Evolutionary conservation across 2,113 vertebrate species (phyloP), one percentile per base, ranked within the genome.

Genomic region (Anas platyrhynchos): DNA sequence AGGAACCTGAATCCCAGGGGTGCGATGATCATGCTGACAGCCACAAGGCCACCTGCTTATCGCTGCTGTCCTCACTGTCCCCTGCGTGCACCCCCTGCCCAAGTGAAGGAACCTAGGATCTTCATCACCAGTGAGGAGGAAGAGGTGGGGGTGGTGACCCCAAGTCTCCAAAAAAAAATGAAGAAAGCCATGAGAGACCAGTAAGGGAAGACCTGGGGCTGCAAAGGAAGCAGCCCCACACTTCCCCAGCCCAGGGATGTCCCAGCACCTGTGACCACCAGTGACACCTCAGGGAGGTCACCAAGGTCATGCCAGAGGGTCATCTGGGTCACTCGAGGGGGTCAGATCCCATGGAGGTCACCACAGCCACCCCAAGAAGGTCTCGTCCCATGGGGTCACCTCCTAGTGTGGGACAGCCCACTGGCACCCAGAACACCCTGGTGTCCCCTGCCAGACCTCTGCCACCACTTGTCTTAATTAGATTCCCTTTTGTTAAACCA

Each of bases 41-140:
- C n/a, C 68, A 7, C 34, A 36, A 69, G 11, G 11, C 29, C 36
- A 88, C 16, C 17, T 41, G 26, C 62, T 38, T 65, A 9, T 29
- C 26, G 20, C 36, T 41, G 1, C 5, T 25, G 9, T 12, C 36
- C 29, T 21, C 21, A 26, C 26, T 44, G 17, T 1, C 1, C 14
- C 58, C 14, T 38, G n/a, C 1, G 4, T 14, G 3, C 48, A 23
- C 62, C 27, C 23, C 15, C 31, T 58, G 29, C 10, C 38, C 55
- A 13, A 67, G 14, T 8, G 25, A 32, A 32, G 62, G 27, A 29
- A 75, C 0, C 1, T 55, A 11, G 16, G 31, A 50, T 36, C 38
- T 85, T 80, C 26, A 61, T 36, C 25, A 54, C 5, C 23, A 41
- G 38, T n/a, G 41, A 54, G 1, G 1, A 80, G 25, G 25, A 62